A percentile compares a stretch with the other conserved stretches of the same genome.
Conservation (phyloP, 2,797 vertebrate genomes). For the Oreochromis grahami region DNA sequence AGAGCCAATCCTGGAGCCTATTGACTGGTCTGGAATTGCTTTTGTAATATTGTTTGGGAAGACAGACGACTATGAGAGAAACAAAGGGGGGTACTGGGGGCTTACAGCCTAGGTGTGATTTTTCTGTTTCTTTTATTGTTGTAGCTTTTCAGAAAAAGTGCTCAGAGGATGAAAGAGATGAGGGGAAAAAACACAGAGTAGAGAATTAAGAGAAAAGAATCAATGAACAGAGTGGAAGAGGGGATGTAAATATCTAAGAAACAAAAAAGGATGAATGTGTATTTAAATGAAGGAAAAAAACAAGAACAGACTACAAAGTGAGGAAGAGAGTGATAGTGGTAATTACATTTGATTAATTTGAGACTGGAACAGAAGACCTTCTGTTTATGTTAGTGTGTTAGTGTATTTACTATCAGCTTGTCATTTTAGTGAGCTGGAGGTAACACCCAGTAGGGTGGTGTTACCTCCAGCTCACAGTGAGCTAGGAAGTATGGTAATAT, state of each 20-base stretch:
- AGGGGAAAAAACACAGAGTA: slow-evolving; percentile 15
- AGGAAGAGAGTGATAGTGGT: neutral
- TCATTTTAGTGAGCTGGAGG: neutral
- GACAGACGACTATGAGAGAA: slow-evolving; percentile 60
- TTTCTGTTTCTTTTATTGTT: slow-evolving; percentile 58
- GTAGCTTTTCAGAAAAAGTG: slow-evolving; percentile 12
- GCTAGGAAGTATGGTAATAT: slow-evolving; percentile 32
- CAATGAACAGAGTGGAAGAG: neutral
- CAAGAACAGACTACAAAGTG: neutral
- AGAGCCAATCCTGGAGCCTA: slow-evolving; percentile 72
- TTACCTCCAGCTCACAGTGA: neutral
- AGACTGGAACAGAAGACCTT: neutral
- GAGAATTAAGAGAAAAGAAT: slow-evolving; percentile 8
- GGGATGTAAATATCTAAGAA: slow-evolving; percentile 12
- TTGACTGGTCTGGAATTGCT: slow-evolving; percentile 77
- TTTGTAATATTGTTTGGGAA: slow-evolving; percentile 80
- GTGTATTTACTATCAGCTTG: neutral
- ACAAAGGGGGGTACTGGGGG: neutral
- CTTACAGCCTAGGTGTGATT: slow-evolving; percentile 39
- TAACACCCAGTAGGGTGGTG: neutral
- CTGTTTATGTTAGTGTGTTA: neutral
- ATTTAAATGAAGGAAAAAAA: neutral
- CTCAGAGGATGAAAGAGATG: slow-evolving; percentile 19
- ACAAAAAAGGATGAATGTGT: neutral
- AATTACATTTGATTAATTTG: slow-evolving; percentile 13